phyloP scores from a whole-genome alignment of 2,113 vertebrate species.

The Labrus mixtus region DNA sequence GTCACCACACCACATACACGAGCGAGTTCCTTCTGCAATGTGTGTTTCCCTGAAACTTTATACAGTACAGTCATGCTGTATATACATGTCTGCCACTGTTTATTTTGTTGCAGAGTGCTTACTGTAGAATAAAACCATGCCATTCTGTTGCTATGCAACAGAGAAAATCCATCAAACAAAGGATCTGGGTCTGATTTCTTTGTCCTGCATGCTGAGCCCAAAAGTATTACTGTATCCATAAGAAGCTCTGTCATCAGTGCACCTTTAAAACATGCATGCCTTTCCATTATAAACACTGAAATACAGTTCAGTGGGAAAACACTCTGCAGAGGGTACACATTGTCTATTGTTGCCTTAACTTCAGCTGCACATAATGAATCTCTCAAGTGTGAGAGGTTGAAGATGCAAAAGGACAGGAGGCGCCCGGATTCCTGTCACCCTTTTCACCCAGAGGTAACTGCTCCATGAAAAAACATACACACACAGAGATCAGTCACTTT shows the following conservation, averaged over 20 bases:
- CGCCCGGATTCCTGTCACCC: slow-evolving; percentile 97
- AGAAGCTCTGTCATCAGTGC: slow-evolving; percentile 5
- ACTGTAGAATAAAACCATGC: slow-evolving; percentile 42
- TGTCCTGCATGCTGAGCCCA: neutral
- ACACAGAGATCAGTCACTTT: neutral
- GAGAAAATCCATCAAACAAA: slow-evolving; percentile 47
- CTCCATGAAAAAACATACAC: neutral
- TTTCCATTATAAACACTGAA: slow-evolving; percentile 43
- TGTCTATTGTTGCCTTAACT: slow-evolving; percentile 86
- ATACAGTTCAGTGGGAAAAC: slow-evolving; percentile 34
- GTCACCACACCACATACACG: slow-evolving; percentile 21
- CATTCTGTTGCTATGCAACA: slow-evolving; percentile 53
- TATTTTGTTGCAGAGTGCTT: slow-evolving; percentile 51
- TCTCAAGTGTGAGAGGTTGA: slow-evolving; percentile 96
- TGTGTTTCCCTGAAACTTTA: slow-evolving; percentile 40
- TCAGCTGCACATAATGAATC: slow-evolving; percentile 96
- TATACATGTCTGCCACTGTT: slow-evolving; percentile 50
- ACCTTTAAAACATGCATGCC: slow-evolving; percentile 19
- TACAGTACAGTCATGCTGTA: slow-evolving; percentile 30
- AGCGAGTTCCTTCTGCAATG: slow-evolving; percentile 28
- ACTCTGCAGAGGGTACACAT: slow-evolving; percentile 20
- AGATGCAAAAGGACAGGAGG: slow-evolving; percentile 96
- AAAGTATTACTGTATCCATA: slow-evolving; percentile 11
- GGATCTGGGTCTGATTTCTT: slow-evolving; percentile 3
- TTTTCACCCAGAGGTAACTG: slow-evolving; percentile 92